Evolutionary conservation across 1,140 invertebrate species (phyloP), one percentile per base, ranked within the genome.

Genomic region (Battus philenor): DNA sequence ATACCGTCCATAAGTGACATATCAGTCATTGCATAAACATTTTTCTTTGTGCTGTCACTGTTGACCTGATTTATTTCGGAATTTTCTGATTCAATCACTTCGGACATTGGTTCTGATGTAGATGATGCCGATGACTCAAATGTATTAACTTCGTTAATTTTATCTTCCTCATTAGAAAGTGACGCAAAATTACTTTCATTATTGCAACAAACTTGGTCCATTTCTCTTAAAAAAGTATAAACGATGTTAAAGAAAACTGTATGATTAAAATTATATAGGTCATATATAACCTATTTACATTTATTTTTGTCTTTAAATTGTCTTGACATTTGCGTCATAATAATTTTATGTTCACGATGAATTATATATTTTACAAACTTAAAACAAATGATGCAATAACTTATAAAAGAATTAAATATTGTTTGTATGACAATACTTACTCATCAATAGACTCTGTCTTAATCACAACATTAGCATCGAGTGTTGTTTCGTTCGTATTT

Each of bases 391-490:
- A n/a, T n/a, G n/a, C n/a, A n/a, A n/a, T n/a, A n/a, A n/a, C n/a
- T n/a, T n/a, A n/a, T n/a, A 20, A 20, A 20, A 3, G 18, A 20
- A 20, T 3, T 20, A 20, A 3, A 20, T 20, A 20, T 20, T 3
- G 18, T 20, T 20, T 20, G 6, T 20, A 20, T 20, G 6, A 3
- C 2, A 6, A 6, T 30, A 81, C 81, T 82, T 61, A 85, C 81
- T 85, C 78, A 38, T 85, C 81, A 29, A 82, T 57, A 13, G 53
- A 54, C 65, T 84, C 80, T 12, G 76, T 57, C 39, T 85, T 85
- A 52, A 85, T 69, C 59, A 79, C 80, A 31, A 84, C 49, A 49
- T 78, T 65, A 47, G 76, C 58, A 11, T 56, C 62, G 6, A 84
- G 54, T 33, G 53, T 48, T 4, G 68, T 58, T 38, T 74, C 73